These are phyloP conservation scores for Micrasema longulum DNA, from an alignment of 1,140 invertebrate species.

Conservation along the genomic window DNA sequence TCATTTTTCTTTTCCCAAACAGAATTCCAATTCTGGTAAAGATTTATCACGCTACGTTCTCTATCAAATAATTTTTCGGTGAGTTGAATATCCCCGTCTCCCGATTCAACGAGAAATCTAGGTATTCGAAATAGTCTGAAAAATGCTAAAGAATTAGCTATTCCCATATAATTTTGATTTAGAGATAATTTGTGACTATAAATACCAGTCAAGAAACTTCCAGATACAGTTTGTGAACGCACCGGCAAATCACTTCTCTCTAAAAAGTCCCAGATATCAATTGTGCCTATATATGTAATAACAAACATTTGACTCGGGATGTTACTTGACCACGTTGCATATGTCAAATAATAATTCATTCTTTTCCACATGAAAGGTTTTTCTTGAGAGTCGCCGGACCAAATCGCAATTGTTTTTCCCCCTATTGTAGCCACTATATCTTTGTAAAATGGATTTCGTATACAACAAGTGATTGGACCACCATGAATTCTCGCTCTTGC, in stretches of 20 bases:
- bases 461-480: slow-evolving; percentile 70
- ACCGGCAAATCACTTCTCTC: slow-evolving; percentile 67
- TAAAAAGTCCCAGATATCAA: slow-evolving; percentile 72
- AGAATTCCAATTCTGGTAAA: slow-evolving; percentile 62
- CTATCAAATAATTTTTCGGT: slow-evolving; percentile 60
- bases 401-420: slow-evolving; percentile 71
- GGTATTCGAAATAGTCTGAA: slow-evolving; percentile 72
- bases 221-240: slow-evolving; percentile 60
- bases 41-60: slow-evolving; percentile 61
- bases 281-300: slow-evolving; percentile 66
- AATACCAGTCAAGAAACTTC: slow-evolving; percentile 66
- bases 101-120: slow-evolving; percentile 61
- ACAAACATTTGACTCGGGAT: slow-evolving; percentile 67
- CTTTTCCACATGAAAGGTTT: slow-evolving; percentile 69
- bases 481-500: slow-evolving; percentile 72
- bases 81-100: slow-evolving; percentile 57
- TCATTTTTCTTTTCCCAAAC: slow-evolving; percentile 63
- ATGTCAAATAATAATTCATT: slow-evolving; percentile 65
- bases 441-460: slow-evolving; percentile 69
- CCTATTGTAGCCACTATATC: slow-evolving; percentile 71
- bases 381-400: slow-evolving; percentile 66
- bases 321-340: slow-evolving; percentile 66
- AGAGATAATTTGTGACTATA: slow-evolving; percentile 64
- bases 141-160: slow-evolving; percentile 72
- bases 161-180: slow-evolving; percentile 66